phyloP scores from a whole-genome alignment of 1,140 invertebrate genomes.

The Pseudoatta argentina region DNA sequence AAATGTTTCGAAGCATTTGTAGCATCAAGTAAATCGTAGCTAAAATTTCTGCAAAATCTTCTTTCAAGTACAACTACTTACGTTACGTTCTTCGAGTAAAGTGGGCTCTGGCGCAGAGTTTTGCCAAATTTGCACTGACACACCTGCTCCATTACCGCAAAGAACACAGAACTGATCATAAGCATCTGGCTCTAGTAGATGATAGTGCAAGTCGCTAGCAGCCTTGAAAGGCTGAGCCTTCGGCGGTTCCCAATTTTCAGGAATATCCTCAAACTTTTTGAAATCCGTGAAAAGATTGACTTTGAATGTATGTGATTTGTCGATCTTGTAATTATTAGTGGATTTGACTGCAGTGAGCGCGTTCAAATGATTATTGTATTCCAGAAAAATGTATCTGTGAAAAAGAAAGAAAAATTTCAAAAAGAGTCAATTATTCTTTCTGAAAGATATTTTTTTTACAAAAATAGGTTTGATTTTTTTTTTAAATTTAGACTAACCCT shows the following conservation, averaged over 20 bases:
- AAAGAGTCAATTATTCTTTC: not conserved
- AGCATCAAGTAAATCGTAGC: too few relatives aligned
- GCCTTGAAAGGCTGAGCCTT: conserved; percentile 94
- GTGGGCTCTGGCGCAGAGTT: conserved; percentile 96
- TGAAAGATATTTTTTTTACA: not conserved
- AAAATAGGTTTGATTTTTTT: not conserved
- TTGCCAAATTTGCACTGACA: conserved; percentile 95
- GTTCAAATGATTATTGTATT: conserved; percentile 93
- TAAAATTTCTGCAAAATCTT: too few relatives aligned
- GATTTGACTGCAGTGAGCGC: conserved; percentile 95
- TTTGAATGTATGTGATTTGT: conserved; percentile 98
- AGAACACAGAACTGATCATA: conserved; percentile 98
- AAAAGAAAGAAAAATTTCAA: not conserved
- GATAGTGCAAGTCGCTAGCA: conserved; percentile 96
- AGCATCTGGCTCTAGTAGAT: conserved; percentile 96
- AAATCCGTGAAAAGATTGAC: conserved; percentile 99
- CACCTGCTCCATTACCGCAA: conserved; percentile 91
- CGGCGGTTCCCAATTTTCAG: conserved; percentile 97
- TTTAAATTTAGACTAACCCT: conserved; percentile 88
- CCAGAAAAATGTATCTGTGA: conserved; percentile 95
- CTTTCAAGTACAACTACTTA: conserved; percentile 83
- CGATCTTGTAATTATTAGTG: conserved; percentile 97
- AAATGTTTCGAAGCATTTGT: too few relatives aligned
- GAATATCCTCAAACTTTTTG: conserved; percentile 97
- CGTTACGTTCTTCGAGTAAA: conserved; percentile 93